Percentiles rank a stretch among this genome's conserved stretches.
These are phyloP conservation scores for Gavia stellata DNA, from an alignment of 2,113 vertebrate species.

Conservation along the genomic window DNA sequence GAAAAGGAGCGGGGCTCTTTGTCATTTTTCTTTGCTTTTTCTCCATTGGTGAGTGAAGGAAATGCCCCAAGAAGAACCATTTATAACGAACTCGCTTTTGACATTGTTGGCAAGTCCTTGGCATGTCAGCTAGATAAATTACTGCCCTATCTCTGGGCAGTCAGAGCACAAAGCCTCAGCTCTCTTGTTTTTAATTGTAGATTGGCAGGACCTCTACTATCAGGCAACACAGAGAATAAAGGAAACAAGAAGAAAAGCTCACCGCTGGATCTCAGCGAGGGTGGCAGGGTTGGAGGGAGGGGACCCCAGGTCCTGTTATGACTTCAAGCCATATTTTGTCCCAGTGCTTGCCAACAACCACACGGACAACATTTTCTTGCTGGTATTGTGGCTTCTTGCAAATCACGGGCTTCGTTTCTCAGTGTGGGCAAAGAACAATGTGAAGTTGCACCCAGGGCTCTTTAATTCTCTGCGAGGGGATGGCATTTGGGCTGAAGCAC, in stretches of 20 bases:
- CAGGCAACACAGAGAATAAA: not conserved
- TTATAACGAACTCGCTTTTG: not conserved
- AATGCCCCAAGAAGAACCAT: not conserved
- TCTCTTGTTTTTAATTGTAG: not conserved
- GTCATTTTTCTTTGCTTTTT: not conserved
- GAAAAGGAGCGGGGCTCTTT: not conserved
- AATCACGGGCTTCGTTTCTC: not conserved
- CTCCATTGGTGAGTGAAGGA: not conserved
- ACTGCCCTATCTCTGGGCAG: slow-evolving; percentile 19
- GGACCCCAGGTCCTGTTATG: not conserved
- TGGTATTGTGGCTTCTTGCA: not conserved
- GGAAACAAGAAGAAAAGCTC: not conserved
- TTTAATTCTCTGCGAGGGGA: not conserved
- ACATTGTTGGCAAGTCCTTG: not conserved
- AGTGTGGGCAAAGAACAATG: not conserved
- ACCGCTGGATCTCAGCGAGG: not conserved
- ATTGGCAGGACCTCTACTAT: not conserved
- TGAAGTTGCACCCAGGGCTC: not conserved
- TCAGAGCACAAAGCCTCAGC: not conserved
- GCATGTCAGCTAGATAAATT: not conserved
- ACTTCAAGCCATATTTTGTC: not conserved
- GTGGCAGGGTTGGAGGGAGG: not conserved
- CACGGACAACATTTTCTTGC: not conserved
- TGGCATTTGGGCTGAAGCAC: not conserved
- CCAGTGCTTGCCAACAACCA: not conserved